A percentile compares a stretch with the other conserved stretches of the same genome.
Conservation (phyloP, 2,113 vertebrate genomes). For the Phaethornis superciliosus region DNA sequence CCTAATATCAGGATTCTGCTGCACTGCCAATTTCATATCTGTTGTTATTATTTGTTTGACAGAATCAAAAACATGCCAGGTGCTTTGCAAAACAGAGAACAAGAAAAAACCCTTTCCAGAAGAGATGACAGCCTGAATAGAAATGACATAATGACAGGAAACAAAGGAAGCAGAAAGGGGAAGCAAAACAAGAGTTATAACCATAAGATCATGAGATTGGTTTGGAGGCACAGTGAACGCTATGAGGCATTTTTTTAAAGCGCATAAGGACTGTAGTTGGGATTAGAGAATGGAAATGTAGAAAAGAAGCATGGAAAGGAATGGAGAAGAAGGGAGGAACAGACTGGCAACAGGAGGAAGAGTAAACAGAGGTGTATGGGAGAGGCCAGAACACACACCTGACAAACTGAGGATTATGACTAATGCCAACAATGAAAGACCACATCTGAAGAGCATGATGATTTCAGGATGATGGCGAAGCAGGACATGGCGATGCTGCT, state of each 20-base stretch:
- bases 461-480: slow-evolving; percentile 61
- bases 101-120: slow-evolving; percentile 68
- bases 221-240: slow-evolving; percentile 71
- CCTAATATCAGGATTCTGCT: slow-evolving; percentile 63
- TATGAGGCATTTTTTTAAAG: slow-evolving; percentile 71
- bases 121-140: slow-evolving; percentile 70
- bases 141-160: slow-evolving; percentile 65
- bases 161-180: slow-evolving; percentile 68
- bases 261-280: slow-evolving; percentile 60
- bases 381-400: slow-evolving; percentile 65
- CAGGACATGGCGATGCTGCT: slow-evolving; percentile 58
- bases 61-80: slow-evolving; percentile 71
- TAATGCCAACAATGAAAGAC: slow-evolving; percentile 60
- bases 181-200: slow-evolving; percentile 71
- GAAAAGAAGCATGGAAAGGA: slow-evolving; percentile 66
- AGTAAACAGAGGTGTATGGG: slow-evolving; percentile 66
- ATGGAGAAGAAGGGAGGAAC: slow-evolving; percentile 70
- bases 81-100: slow-evolving; percentile 71
- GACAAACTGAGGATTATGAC: slow-evolving; percentile 65
- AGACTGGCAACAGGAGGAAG: slow-evolving; percentile 66
- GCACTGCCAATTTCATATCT: slow-evolving; percentile 68
- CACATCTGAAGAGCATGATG: slow-evolving; percentile 61
- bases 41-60: slow-evolving; percentile 74
- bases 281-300: slow-evolving; percentile 67
- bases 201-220: slow-evolving; percentile 71